Conservation (phyloP, 1,140 invertebrate species). For the Halesus radiatus region DNA sequence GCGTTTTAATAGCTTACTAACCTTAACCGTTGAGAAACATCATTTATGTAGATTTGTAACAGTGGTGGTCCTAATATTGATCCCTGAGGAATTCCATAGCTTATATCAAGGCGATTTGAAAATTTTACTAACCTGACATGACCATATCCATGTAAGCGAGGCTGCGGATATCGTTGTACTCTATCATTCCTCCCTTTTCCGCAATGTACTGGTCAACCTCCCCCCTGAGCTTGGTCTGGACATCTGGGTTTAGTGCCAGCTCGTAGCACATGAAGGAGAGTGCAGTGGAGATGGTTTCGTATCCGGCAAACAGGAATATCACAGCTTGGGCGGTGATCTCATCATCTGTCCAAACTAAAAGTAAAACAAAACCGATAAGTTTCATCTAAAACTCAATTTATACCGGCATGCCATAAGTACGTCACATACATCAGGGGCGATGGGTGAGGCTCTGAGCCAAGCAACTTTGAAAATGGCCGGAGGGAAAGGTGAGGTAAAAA, state of each 20-base stretch:
- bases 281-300: constrained; percentile 65
- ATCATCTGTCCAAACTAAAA: constrained; percentile 51
- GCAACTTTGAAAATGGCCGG: too few relatives aligned
- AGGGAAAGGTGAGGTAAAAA: neutral
- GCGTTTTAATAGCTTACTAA: too few relatives aligned
- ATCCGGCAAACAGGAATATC: constrained; percentile 59
- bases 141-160: constrained; percentile 61
- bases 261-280: constrained; percentile 64
- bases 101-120: neutral
- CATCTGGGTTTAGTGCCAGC: constrained; percentile 66
- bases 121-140: constrained; percentile 30
- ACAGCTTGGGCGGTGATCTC: constrained; percentile 57
- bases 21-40: too few relatives aligned
- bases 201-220: constrained; percentile 63
- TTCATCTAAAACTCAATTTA: neutral
- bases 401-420: neutral
- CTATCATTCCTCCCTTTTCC: constrained; percentile 58
- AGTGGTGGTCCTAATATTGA: too few relatives aligned
- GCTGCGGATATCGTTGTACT: constrained; percentile 62
- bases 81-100: too few relatives aligned
- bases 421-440: too few relatives aligned
- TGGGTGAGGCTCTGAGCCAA: too few relatives aligned
- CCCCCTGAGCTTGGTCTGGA: constrained; percentile 65
- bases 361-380: neutral
- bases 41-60: too few relatives aligned